phyloP scores from a whole-genome alignment of 2,888 invertebrate genomes.

The Tromatobia lineatoria region DNA sequence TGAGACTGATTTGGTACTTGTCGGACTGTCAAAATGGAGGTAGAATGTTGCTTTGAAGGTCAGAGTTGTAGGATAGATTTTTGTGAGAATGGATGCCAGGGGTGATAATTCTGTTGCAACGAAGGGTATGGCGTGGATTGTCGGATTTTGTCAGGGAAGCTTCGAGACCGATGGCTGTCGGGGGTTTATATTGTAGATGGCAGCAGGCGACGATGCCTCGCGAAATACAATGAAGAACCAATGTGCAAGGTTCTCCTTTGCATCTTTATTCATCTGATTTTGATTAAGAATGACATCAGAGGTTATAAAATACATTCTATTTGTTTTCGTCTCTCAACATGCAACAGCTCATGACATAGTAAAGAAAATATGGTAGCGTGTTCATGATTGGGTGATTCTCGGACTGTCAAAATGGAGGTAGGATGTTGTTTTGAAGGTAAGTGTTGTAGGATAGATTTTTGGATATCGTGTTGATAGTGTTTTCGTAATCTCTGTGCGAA shows the following conservation, averaged over 20 bases:
- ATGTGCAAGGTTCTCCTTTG: too few relatives aligned
- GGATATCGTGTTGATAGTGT: conserved; percentile 17
- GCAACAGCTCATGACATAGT: too few relatives aligned
- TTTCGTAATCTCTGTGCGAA: conserved; percentile 66
- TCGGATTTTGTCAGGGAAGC: conserved; percentile 44
- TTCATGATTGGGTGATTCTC: too few relatives aligned
- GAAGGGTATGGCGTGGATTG: conserved; percentile 41
- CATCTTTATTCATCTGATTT: too few relatives aligned
- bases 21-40: neutral
- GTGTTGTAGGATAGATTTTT: neutral
- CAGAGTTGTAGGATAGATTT: neutral
- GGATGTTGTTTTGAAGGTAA: neutral
- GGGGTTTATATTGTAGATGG: conserved; percentile 58
- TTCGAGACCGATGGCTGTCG: conserved; percentile 52
- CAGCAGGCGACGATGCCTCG: conserved; percentile 46
- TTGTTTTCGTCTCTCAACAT: too few relatives aligned
- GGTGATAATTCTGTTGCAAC: conserved; percentile 46
- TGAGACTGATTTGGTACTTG: neutral
- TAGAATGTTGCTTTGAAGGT: neutral
- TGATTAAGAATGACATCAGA: too few relatives aligned
- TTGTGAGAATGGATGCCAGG: conserved; percentile 49
- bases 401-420: too few relatives aligned
- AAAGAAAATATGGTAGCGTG: too few relatives aligned
- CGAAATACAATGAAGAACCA: too few relatives aligned
- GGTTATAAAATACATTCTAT: too few relatives aligned